phyloP scores from a whole-genome alignment of 2,888 invertebrate species.

The Sisyra nigra region DNA sequence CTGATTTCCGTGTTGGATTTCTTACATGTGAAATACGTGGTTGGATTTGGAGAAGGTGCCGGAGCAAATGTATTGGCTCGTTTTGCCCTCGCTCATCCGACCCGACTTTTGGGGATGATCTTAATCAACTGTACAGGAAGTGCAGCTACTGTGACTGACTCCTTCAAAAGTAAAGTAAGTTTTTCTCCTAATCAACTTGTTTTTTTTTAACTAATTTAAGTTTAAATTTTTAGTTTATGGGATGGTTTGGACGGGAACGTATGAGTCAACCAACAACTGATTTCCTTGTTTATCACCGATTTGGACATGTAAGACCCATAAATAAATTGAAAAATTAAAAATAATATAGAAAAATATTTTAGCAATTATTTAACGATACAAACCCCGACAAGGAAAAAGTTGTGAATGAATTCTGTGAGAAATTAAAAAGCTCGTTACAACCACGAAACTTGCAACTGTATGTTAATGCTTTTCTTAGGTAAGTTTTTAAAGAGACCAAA shows the following conservation, averaged over 20 bases:
- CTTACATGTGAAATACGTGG: slow-evolving; percentile 66
- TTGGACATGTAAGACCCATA: slow-evolving; percentile 65
- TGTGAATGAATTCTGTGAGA: slow-evolving; percentile 58
- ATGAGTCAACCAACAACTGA: slow-evolving; percentile 79
- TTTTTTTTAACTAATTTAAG: background rate
- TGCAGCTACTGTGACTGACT: slow-evolving; percentile 71
- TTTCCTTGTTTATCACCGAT: slow-evolving; percentile 78
- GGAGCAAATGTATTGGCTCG: slow-evolving; percentile 76
- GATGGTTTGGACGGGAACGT: slow-evolving; percentile 59
- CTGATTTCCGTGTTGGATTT: slow-evolving; percentile 66
- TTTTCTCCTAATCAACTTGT: background rate
- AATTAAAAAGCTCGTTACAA: slow-evolving; percentile 58
- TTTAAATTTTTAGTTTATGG: slow-evolving; percentile 42
- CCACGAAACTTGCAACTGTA: slow-evolving; percentile 67
- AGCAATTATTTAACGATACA: slow-evolving; percentile 42
- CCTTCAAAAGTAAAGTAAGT: slow-evolving; percentile 60
- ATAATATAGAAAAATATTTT: slow-evolving; percentile 7
- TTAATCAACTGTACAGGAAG: slow-evolving; percentile 79
- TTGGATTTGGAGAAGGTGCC: slow-evolving; percentile 76
- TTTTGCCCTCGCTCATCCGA: slow-evolving; percentile 68
- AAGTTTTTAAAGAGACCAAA: slow-evolving; percentile 22
- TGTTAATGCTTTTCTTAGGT: slow-evolving; percentile 72
- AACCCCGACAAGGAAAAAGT: slow-evolving; percentile 54
- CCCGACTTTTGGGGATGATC: slow-evolving; percentile 60
- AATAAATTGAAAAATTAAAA: background rate